Percentiles rank a stretch among this genome's conserved stretches.
Conservation (phyloP, 2,113 vertebrate genomes). For the Myotis brandtii region DNA sequence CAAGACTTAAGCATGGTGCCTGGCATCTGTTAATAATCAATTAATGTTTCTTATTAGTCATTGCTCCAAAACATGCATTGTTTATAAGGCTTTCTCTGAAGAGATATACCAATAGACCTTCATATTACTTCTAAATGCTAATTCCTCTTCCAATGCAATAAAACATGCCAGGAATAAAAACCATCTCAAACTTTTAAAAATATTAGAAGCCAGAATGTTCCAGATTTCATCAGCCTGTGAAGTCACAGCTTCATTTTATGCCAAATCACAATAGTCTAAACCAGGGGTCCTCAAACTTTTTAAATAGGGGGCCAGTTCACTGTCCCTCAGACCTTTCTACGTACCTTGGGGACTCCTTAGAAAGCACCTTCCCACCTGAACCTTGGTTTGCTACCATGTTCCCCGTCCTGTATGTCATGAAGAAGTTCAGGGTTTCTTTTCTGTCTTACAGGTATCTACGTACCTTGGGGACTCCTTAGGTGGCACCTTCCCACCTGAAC, state of each 20-base stretch:
- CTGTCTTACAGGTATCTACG: background rate
- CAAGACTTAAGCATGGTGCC: background rate
- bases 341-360: no score
- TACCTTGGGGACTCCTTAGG: background rate
- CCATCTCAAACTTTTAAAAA: background rate
- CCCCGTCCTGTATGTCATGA: background rate
- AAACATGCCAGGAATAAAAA: constrained; percentile 13
- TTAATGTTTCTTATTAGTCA: background rate
- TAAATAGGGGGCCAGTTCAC: no score
- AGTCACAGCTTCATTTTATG: background rate
- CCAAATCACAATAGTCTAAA: background rate
- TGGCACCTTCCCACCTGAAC: background rate
- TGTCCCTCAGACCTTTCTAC: no score
- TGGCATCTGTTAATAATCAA: background rate
- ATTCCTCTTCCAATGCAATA: background rate
- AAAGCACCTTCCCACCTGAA: no score
- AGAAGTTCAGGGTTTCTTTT: background rate
- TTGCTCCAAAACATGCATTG: background rate
- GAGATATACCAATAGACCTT: background rate
- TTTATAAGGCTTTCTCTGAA: background rate
- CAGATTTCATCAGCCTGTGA: background rate
- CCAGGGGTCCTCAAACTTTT: no score
- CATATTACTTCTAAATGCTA: background rate
- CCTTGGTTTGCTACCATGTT: no score
- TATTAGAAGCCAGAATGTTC: background rate